phyloP scores from a whole-genome alignment of 2,797 vertebrate genomes.

The Labroides dimidiatus region DNA sequence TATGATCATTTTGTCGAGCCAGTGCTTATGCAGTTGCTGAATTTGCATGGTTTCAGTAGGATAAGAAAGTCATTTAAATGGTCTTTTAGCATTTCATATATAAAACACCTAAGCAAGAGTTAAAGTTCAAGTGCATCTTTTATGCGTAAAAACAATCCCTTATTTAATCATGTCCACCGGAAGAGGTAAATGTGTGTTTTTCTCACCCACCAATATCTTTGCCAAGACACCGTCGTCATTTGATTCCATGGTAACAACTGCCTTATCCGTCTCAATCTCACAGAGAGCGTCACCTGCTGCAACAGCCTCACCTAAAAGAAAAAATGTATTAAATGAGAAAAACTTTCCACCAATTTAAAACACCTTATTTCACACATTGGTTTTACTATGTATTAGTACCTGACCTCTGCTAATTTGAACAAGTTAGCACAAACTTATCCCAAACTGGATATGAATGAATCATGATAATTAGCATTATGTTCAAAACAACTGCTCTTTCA shows the following conservation, averaged over 20 bases:
- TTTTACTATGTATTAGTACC: neutral
- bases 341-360: neutral
- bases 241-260: conserved; percentile 95
- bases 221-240: conserved; percentile 95
- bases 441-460: conserved; percentile 15
- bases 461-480: conserved; percentile 1
- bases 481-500: conserved; percentile 18
- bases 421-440: conserved; percentile 11
- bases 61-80: no score
- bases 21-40: neutral
- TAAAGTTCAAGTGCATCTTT: neutral
- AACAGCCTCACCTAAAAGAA: conserved; percentile 89
- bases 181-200: neutral
- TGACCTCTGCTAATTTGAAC: conserved; percentile 16
- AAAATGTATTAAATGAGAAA: neutral
- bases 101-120: neutral
- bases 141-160: conserved; percentile 7
- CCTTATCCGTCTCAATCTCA: conserved; percentile 99
- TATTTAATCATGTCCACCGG: conserved; percentile 1
- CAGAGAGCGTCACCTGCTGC: conserved; percentile 92
- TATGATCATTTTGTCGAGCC: conserved; percentile 5
- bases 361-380: neutral
- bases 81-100: neutral
- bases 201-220: conserved; percentile 93
- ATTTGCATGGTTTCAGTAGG: no score